These are phyloP conservation scores for Sciurus vulgaris DNA, from an alignment of 2,797 vertebrate genomes.

Conservation along the genomic window DNA sequence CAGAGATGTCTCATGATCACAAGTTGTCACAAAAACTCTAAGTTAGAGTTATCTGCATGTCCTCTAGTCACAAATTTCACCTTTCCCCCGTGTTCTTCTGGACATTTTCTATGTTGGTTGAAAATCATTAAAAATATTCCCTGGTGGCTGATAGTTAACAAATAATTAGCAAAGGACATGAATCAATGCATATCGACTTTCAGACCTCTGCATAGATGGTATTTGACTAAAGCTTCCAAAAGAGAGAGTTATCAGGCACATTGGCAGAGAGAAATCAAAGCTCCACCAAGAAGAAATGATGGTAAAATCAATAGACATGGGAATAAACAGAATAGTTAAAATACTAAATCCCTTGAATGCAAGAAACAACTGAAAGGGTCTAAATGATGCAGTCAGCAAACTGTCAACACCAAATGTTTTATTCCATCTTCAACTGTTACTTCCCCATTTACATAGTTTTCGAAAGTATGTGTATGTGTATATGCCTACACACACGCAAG, in stretches of 20 bases:
- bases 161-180: not conserved
- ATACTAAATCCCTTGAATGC: not conserved
- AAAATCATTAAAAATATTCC: constrained; percentile 50
- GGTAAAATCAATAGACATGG: not conserved
- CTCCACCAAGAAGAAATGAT: not conserved
- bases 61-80: not conserved
- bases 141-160: constrained; percentile 3
- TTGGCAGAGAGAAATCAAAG: constrained; percentile 44
- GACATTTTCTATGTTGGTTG: not conserved
- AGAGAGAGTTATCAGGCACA: not conserved
- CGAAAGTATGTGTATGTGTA: not conserved
- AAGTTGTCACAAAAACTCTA: not conserved
- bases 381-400: not conserved
- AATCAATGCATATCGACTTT: not conserved
- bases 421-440: not conserved
- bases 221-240: constrained; percentile 36
- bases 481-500: not conserved
- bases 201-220: not conserved
- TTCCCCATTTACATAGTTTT: constrained; percentile 27
- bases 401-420: constrained; percentile 28
- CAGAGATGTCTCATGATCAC: not conserved
- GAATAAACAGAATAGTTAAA: constrained; percentile 44
- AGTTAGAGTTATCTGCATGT: not conserved
- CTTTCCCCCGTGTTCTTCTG: not conserved
- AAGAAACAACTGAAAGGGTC: not conserved